Percentiles rank a stretch among this genome's conserved stretches.
phyloP scores from a whole-genome alignment of 1,140 invertebrate genomes.

The Bilobella aurantiaca region DNA sequence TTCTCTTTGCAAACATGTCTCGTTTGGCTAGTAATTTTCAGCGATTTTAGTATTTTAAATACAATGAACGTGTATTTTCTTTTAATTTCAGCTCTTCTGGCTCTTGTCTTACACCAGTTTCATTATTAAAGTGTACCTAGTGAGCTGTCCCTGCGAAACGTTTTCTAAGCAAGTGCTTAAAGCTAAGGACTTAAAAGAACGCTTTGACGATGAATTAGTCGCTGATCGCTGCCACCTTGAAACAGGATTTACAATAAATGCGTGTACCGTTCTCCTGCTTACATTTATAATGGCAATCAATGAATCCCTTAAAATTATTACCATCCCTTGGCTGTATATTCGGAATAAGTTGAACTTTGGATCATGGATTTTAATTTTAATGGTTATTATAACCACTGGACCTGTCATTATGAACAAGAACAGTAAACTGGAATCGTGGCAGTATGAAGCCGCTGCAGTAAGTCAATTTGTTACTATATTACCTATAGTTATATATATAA shows the following conservation, averaged over 20 bases:
- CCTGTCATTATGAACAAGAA: constrained; percentile 21
- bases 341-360: constrained; percentile 15
- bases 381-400: constrained; percentile 22
- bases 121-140: constrained; percentile 27
- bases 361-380: constrained; percentile 23
- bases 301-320: constrained; percentile 24
- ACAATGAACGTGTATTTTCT: neutral
- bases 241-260: constrained; percentile 22
- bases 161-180: constrained; percentile 6
- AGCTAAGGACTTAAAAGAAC: too few relatives aligned
- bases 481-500: too few relatives aligned
- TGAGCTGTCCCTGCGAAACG: constrained; percentile 24
- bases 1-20: too few relatives aligned
- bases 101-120: constrained; percentile 29
- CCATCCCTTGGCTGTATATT: constrained; percentile 24
- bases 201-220: too few relatives aligned
- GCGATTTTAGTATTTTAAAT: too few relatives aligned
- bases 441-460: constrained; percentile 30
- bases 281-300: constrained; percentile 21
- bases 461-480: constrained; percentile 7
- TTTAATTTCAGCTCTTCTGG: constrained; percentile 23
- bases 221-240: constrained; percentile 14
- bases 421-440: constrained; percentile 15
- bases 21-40: too few relatives aligned
- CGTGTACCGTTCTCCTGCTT: constrained; percentile 16